A percentile compares a stretch with the other conserved stretches of the same genome.
Evolutionary conservation across 2,888 invertebrate species (phyloP).

Genomic region (Aphodius sticticus): DNA sequence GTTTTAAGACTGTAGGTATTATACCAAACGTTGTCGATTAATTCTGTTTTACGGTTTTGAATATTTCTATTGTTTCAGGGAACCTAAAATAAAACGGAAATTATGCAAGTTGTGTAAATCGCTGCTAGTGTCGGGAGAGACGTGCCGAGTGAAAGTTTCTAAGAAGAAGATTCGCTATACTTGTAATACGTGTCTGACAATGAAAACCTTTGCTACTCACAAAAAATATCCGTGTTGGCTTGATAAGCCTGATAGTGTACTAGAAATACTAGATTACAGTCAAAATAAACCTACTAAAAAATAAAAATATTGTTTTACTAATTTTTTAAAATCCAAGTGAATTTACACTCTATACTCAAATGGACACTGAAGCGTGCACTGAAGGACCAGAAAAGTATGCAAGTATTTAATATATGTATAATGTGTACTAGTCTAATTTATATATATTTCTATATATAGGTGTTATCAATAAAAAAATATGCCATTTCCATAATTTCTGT

Average conservation of each 20-base stretch:
- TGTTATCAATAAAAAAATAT: too few relatives aligned
- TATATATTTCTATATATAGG: too few relatives aligned
- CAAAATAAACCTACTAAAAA: constrained; percentile 38
- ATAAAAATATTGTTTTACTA: background rate
- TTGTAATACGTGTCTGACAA: constrained; percentile 58
- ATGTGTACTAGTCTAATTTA: too few relatives aligned
- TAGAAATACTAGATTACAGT: constrained; percentile 59
- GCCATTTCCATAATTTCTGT: too few relatives aligned
- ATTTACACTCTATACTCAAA: background rate
- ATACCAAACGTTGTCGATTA: background rate
- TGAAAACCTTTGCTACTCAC: constrained; percentile 57
- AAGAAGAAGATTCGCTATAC: constrained; percentile 60
- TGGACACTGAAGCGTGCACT: too few relatives aligned
- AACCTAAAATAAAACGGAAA: constrained; percentile 62
- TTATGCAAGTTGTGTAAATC: constrained; percentile 65
- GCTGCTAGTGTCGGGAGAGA: constrained; percentile 62
- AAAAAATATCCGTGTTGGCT: constrained; percentile 60
- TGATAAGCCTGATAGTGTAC: constrained; percentile 58
- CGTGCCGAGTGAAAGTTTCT: constrained; percentile 61
- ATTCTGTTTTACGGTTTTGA: constrained; percentile 20
- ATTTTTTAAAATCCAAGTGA: background rate
- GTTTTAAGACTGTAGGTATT: constrained; percentile 57
- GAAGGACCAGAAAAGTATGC: too few relatives aligned
- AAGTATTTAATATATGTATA: too few relatives aligned
- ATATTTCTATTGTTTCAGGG: constrained; percentile 61